These are phyloP conservation scores for Melanophora roralis DNA, from an alignment of 2,888 invertebrate genomes.

Conservation along the genomic window DNA sequence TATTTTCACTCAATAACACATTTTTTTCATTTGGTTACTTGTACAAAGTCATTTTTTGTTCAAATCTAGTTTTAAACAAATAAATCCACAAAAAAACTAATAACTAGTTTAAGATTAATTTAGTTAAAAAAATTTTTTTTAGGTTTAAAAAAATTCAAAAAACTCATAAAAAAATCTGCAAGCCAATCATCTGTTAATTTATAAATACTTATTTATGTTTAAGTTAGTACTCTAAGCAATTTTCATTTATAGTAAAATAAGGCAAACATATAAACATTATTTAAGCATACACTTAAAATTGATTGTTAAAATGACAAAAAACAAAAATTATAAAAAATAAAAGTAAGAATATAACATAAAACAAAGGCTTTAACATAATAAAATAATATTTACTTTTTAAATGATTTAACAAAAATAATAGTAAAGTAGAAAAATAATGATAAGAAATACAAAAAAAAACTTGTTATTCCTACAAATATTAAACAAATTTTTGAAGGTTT, in stretches of 20 bases:
- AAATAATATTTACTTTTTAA: constrained; percentile 26
- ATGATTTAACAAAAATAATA: constrained; percentile 37
- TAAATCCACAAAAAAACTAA: neutral
- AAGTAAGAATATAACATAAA: constrained; percentile 8
- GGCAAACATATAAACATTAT: constrained; percentile 28
- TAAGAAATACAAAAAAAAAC: neutral
- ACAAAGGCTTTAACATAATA: constrained; percentile 43
- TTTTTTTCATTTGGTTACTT: neutral
- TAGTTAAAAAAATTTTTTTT: neutral
- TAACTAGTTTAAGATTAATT: neutral
- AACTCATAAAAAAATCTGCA: constrained; percentile 14
- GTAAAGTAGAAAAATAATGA: neutral
- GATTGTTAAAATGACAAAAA: constrained; percentile 48
- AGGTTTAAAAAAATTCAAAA: neutral
- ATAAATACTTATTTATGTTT: neutral
- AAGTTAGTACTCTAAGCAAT: neutral
- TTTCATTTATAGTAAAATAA: constrained; percentile 6
- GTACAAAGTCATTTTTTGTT: constrained; percentile 56
- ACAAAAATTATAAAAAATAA: constrained; percentile 5
- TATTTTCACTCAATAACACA: too few species aligned
- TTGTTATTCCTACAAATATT: constrained; percentile 41
- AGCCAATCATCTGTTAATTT: neutral
- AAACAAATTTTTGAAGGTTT: constrained; percentile 12
- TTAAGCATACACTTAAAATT: constrained; percentile 8
- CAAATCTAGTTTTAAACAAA: constrained; percentile 51